Conservation (phyloP, 1,140 invertebrate species). For the Oncopodura yosiiana region DNA sequence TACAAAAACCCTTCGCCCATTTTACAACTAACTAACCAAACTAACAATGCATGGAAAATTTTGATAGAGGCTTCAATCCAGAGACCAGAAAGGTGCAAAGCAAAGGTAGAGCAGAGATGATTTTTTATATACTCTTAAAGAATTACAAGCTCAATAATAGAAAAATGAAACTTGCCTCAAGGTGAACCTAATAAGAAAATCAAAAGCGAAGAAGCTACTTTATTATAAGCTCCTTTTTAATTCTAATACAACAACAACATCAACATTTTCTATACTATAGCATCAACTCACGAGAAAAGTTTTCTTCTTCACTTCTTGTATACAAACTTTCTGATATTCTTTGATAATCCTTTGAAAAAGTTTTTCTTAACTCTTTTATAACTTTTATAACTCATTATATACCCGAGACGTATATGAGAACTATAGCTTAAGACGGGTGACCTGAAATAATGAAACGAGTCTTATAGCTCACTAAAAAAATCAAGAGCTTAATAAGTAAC, state of each 20-base stretch:
- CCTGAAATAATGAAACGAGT: not conserved
- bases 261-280: not conserved
- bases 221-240: no score
- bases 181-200: not conserved
- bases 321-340: conserved; percentile 16
- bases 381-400: not conserved
- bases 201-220: no score
- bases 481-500: not conserved
- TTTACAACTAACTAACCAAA: no score
- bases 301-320: not conserved
- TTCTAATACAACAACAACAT: no score
- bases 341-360: conserved; percentile 29
- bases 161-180: not conserved
- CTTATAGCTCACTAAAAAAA: not conserved
- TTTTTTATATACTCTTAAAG: no score
- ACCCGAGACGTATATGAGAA: not conserved
- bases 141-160: not conserved
- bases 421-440: not conserved
- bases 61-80: no score
- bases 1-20: no score
- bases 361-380: no score
- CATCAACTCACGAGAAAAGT: not conserved
- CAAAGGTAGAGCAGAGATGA: conserved; percentile 11
- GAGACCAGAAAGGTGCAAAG: conserved; percentile 1
- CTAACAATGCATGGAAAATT: no score